Conservation (phyloP, 2,888 invertebrate species). For the Chrysopilus asiliformis region DNA sequence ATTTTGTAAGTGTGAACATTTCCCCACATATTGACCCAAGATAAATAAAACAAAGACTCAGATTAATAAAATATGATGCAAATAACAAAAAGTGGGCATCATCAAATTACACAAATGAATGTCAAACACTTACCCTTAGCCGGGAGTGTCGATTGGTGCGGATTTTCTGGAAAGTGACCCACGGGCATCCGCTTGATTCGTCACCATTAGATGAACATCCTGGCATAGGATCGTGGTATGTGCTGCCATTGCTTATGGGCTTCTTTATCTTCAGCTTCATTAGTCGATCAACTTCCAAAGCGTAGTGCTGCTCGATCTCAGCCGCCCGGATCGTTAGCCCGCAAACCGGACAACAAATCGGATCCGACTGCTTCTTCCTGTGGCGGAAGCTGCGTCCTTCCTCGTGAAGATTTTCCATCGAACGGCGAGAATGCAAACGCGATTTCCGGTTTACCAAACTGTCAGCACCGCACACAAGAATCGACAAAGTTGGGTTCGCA, state of each 20-base stretch:
- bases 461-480: too few species aligned
- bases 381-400: constrained; percentile 33
- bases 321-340: constrained; percentile 68
- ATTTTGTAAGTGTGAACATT: too few species aligned
- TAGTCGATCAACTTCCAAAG: constrained; percentile 64
- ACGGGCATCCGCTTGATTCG: constrained; percentile 35
- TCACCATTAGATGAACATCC: constrained; percentile 12
- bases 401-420: constrained; percentile 14
- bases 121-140: constrained; percentile 36
- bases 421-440: too few species aligned
- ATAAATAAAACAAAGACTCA: background rate
- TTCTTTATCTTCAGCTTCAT: constrained; percentile 36
- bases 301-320: constrained; percentile 72
- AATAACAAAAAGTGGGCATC: too few species aligned
- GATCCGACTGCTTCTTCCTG: constrained; percentile 49
- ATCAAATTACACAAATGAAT: too few species aligned
- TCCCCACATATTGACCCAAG: background rate
- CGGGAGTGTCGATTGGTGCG: constrained; percentile 58
- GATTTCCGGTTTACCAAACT: too few species aligned
- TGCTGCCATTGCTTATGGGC: constrained; percentile 15
- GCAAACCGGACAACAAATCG: constrained; percentile 79
- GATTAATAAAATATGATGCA: too few species aligned
- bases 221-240: constrained; percentile 19
- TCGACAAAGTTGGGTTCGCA: too few species aligned
- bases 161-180: constrained; percentile 64